A percentile compares a stretch with the other conserved stretches of the same genome.
These are phyloP conservation scores for Sebastes wilsoni DNA, from an alignment of 2,797 vertebrate species.

Conservation along the genomic window DNA sequence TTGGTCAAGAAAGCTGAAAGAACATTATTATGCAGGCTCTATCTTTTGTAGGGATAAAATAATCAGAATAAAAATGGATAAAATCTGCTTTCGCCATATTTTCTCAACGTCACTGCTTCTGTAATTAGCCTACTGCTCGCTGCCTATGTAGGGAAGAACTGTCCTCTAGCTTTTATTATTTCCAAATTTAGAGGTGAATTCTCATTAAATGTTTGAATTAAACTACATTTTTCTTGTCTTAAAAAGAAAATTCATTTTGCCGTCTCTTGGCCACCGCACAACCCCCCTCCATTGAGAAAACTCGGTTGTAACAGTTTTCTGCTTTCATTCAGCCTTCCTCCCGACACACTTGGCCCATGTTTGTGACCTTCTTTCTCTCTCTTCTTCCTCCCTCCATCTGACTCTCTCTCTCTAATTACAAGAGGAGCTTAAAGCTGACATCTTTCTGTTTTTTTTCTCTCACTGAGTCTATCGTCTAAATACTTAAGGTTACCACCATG, in stretches of 20 bases:
- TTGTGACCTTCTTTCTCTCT: constrained; percentile 42
- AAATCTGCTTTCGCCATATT: background rate
- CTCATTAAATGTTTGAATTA: background rate
- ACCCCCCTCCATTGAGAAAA: background rate
- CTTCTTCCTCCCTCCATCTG: constrained; percentile 4
- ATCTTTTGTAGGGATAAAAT: background rate
- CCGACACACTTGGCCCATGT: constrained; percentile 17
- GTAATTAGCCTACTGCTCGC: background rate
- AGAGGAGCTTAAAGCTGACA: constrained; percentile 48
- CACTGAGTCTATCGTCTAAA: constrained; percentile 34
- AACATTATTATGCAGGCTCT: background rate
- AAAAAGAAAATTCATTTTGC: background rate
- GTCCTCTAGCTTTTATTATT: background rate
- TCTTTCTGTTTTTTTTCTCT: constrained; percentile 16
- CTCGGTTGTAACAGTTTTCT: background rate
- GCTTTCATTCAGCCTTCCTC: constrained; percentile 12
- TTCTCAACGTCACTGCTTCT: background rate
- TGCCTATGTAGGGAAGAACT: background rate
- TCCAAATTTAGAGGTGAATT: background rate
- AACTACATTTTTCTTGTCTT: background rate
- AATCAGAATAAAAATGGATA: background rate
- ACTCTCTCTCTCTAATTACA: constrained; percentile 62
- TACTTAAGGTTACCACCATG: constrained; percentile 45
- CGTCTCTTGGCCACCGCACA: background rate
- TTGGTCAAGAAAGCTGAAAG: background rate